Base-by-base conservation (phyloP, 2,888 invertebrate species). In the Blera fallax region DNA sequence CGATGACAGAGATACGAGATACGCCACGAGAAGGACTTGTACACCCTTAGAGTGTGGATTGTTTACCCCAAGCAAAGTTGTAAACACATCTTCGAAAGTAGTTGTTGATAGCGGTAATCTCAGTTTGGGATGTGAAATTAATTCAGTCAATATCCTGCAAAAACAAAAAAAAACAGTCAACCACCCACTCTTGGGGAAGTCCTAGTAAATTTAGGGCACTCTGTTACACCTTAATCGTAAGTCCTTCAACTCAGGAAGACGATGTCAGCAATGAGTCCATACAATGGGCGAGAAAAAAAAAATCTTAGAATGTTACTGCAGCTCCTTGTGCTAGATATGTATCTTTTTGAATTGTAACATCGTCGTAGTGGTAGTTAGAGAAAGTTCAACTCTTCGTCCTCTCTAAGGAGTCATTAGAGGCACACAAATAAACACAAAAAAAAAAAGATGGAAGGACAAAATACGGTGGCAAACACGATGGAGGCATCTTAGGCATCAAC, bases 101-200 rank as follows among this genome's bases (percentile, higher is more conserved):
- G 81, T 85, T 77, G 76, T 81, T 77, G 80, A 85, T 81, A 81
- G 80, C 72, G 72, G 77, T 85, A 81, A 85, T 85, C 81, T 85
- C 54, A 81, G 76, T 77, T 77, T 72, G 72, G 54, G 67, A 85
- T 81, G 81, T 77, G 64, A 81, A 85, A 85, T 85, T 81, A 85
- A 85, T 85, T 85, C 85, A 81, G 67, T 76, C 85, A 81, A 85
- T 85, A 81, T 70, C 76, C 72, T 72, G 16, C 34, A 40, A 45
- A 40, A 58, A 7, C n/a, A 64, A 52, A 7, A 45, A 24, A 27
- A 40, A 40, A n/a, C n/a, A 37, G 10, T 14, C 21, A 43, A 32
- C n/a, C 24, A 45, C 62, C n/a, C 4, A 6, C 37, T 24, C 24
- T 24, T 4, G 37, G 37, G 52, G 11, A 14, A 58, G 29, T 27